Evolutionary conservation across 2,888 invertebrate species (phyloP).

Genomic region (Spodoptera picta): DNA sequence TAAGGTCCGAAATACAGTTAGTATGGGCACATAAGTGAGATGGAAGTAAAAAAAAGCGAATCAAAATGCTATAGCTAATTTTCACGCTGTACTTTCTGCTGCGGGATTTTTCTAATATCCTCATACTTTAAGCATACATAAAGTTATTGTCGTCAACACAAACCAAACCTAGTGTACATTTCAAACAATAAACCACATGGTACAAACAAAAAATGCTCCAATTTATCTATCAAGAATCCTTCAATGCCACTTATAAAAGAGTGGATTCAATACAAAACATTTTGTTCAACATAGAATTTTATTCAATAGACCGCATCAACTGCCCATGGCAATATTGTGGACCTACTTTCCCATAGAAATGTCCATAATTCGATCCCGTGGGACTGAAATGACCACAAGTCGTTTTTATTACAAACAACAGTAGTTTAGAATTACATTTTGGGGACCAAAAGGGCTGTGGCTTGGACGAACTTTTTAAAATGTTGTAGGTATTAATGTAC

Average conservation of each 20-base stretch:
- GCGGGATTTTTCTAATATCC: too few species aligned
- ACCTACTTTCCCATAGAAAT: slow-evolving; percentile 50
- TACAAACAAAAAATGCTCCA: too few species aligned
- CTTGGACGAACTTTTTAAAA: slow-evolving; percentile 2
- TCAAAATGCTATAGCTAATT: too few species aligned
- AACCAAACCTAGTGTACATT: too few species aligned
- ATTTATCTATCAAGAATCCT: not conserved
- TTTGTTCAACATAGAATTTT: not conserved
- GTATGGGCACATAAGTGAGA: too few species aligned
- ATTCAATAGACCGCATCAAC: slow-evolving; percentile 29
- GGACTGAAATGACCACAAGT: slow-evolving; percentile 55
- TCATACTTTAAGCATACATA: too few species aligned
- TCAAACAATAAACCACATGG: too few species aligned
- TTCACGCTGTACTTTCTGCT: too few species aligned
- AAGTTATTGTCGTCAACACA: too few species aligned
- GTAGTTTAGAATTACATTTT: slow-evolving; percentile 53
- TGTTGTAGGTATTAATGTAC: not conserved
- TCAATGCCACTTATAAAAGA: too few species aligned
- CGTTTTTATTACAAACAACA: slow-evolving; percentile 52
- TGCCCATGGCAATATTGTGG: slow-evolving; percentile 34
- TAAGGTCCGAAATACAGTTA: too few species aligned
- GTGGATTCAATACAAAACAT: slow-evolving; percentile 31
- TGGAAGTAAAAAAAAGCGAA: too few species aligned
- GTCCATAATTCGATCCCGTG: slow-evolving; percentile 58
- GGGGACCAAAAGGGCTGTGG: slow-evolving; percentile 16